Evolutionary conservation across 92 coral and sea anemone genomes (phyloP), one percentile per base, ranked within the genome.

Genomic region (Parazoanthus darwini): DNA sequence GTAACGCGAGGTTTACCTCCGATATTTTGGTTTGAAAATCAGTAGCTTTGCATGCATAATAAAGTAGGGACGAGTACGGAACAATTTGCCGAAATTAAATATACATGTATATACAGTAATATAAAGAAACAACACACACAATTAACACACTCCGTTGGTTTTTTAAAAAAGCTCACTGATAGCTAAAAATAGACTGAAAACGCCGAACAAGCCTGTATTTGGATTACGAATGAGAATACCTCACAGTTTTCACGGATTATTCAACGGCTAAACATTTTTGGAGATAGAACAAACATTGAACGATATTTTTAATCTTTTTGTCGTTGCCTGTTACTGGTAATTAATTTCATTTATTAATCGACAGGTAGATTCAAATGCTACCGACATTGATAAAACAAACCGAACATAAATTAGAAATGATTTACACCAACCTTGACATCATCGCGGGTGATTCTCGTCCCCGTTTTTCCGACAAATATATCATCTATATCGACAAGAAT

Each of bases 381-480:
- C 51, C 51, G 80, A 16, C 51, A 36, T 59, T n/a, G 54, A 77
- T 63, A 65, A 65, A 82, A 39, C 37, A 82, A 65, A 39, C 36
- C 18, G 11, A 46, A 83, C 11, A 15, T 23, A 20, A 14, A 39
- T 35, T 42, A 23, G 22, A 6, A 43, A 65, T 58, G 18, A 14
- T 39, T 18, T 74, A 50, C 36, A 86, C 91, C 23, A 58, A 96
- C 99, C 98, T 94, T 91, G 5, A 93, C 98, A 88, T 97, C 99
- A 10, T 93, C 93, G 87, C 91, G 92, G 8, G 91, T 97, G 95
- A 97, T 93, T 29, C 99, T 89, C 29, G 89, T 93, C 8, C 99
- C 99, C 3, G 88, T 87, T 91, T 87, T 94, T 2, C 99, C 99
- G 39, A 97, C 99, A 89, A 97, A 97, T 46, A 97, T 96, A 89